phyloP scores from a whole-genome alignment of 2,113 vertebrate genomes.

The Callorhinus ursinus region DNA sequence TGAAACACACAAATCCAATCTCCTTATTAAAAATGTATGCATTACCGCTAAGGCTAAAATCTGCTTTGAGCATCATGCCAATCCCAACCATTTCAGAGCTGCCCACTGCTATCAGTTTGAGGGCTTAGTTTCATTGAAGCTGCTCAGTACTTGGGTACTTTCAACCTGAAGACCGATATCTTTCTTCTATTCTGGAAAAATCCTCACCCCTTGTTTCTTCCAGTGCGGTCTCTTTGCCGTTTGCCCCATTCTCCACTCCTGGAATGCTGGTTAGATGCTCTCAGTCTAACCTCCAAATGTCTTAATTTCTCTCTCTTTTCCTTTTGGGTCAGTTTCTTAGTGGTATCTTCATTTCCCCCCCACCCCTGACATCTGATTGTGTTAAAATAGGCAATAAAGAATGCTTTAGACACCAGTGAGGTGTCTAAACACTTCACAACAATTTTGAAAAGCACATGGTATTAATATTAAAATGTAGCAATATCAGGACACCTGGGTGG shows the following conservation, averaged over 20 bases:
- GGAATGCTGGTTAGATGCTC: background rate
- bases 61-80: background rate
- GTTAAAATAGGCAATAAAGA: background rate
- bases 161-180: background rate
- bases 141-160: background rate
- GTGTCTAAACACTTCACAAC: background rate
- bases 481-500: no score
- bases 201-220: background rate
- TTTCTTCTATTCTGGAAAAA: background rate
- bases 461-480: background rate
- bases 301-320: background rate
- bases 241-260: background rate
- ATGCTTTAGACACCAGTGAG: background rate
- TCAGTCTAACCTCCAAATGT: background rate
- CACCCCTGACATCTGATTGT: background rate
- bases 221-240: background rate
- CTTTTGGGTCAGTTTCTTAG: background rate
- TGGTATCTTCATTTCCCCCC: background rate
- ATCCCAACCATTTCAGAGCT: background rate
- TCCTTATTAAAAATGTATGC: slow-evolving; percentile 33
- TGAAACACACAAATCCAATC: background rate
- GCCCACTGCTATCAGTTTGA: background rate
- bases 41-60: background rate
- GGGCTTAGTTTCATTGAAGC: background rate
- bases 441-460: background rate